Evolutionary conservation across 2,888 invertebrate species (phyloP), one percentile per base, ranked within the genome.

Genomic region (Diogma glabrata): DNA sequence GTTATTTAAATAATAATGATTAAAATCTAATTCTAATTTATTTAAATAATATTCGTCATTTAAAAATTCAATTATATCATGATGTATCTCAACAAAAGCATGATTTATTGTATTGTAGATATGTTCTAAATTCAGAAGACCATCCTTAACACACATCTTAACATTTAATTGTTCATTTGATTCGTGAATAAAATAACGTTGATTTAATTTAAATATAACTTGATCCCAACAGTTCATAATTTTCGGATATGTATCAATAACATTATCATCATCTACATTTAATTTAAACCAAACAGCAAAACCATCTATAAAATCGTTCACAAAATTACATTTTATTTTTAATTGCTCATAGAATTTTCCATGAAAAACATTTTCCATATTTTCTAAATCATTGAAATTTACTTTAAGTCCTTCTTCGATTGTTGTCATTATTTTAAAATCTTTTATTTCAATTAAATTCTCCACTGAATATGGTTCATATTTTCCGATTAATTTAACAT

Each of bases 241-340:
- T 3, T 65, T 60, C 6, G 66, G 64, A 23, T 70, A 67, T 51
- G 64, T 69, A 3, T 84, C 82, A 55, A 79, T 73, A 8, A 82
- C 81, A 48, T 79, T 78, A 33, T 87, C 68, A 1, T 81, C 77
- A 58, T 81, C 77, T 47, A 89, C 69, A 61, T 82, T 69, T 52
- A 88, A 70, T 61, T 82, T 78, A 62, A 88, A 88, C 83, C 84
- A 87, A 30, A 84, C 75, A 49, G 79, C 78, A 45, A 85, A 67
- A 20, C 78, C 76, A 67, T 86, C 81, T 12, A 86, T 63, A 47
- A 65, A 67, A 3, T 83, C 84, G n/a, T n/a, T n/a, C 68, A 72
- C 49, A 65, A 61, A 40, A 67, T 60, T 20, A 72, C 58, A 54
- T 61, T 57, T 59, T 68, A 72, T n/a, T 70, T 50, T 23, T 62